A percentile compares a stretch with the other conserved stretches of the same genome.
Conservation (phyloP, 2,888 invertebrate species). For the Trachelus stipa region DNA sequence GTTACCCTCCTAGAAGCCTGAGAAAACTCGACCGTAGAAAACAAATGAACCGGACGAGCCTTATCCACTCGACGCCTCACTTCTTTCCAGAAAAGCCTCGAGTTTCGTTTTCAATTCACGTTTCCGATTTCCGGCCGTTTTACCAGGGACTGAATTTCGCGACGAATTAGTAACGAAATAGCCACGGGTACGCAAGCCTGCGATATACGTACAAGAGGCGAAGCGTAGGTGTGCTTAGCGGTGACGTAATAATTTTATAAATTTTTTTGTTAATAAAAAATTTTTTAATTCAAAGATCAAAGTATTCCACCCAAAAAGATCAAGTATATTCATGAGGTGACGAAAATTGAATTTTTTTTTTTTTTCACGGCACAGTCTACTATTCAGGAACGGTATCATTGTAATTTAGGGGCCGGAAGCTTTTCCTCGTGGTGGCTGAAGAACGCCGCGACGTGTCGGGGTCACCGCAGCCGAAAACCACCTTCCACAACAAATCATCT, state of each 20-base stretch:
- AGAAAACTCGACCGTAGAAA: not conserved
- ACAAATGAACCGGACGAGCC: not conserved
- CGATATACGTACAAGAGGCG: not conserved
- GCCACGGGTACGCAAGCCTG: not conserved
- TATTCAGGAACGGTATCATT: not conserved
- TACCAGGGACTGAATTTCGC: not conserved
- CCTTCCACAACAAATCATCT: constrained; percentile 21
- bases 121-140: not conserved
- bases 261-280: not conserved
- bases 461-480: constrained; percentile 5
- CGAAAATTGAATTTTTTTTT: not conserved
- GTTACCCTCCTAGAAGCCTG: not conserved
- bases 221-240: too few species aligned
- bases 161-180: not conserved
- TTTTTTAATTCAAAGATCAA: not conserved
- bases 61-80: not conserved
- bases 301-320: not conserved
- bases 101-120: not conserved
- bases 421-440: not conserved
- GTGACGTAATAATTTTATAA: too few species aligned
- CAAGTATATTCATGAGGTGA: not conserved
- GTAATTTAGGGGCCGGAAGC: not conserved
- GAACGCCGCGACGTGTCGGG: not conserved
- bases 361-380: not conserved
- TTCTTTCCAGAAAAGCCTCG: not conserved